Evolutionary conservation across 2,888 invertebrate genomes (phyloP).

Genomic region (Acrobasis repandana): DNA sequence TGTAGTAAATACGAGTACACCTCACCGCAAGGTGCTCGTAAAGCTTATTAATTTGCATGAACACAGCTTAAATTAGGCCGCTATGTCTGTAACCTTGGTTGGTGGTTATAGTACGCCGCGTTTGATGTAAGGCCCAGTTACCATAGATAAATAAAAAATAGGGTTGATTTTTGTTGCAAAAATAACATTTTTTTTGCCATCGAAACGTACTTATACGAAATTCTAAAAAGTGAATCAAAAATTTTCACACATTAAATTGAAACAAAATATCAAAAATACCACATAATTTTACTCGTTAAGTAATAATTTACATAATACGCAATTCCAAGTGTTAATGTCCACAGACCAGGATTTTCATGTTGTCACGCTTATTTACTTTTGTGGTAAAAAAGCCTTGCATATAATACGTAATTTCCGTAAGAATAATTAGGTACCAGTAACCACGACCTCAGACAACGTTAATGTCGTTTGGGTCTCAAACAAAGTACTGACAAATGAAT

Average conservation of each 20-base stretch:
- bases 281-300: too few species aligned
- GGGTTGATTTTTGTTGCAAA: too few species aligned
- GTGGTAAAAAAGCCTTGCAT: background rate
- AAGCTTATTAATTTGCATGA: conserved; percentile 10
- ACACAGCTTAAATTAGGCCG: background rate
- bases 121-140: background rate
- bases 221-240: too few species aligned
- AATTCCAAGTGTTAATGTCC: too few species aligned
- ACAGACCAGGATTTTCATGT: background rate
- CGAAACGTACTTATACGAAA: too few species aligned
- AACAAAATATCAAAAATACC: too few species aligned
- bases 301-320: too few species aligned
- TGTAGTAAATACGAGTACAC: background rate
- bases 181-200: too few species aligned
- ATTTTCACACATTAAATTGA: too few species aligned
- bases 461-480: background rate
- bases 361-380: background rate
- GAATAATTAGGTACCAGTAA: background rate
- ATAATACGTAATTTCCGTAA: background rate
- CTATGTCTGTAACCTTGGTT: background rate
- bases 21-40: conserved; percentile 1
- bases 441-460: conserved; percentile 6
- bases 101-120: background rate
- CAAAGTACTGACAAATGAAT: background rate
- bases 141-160: background rate